These are phyloP conservation scores for Scaptodrosophila latifasciaeformis DNA, from an alignment of 2,888 invertebrate species.

Conservation along the genomic window DNA sequence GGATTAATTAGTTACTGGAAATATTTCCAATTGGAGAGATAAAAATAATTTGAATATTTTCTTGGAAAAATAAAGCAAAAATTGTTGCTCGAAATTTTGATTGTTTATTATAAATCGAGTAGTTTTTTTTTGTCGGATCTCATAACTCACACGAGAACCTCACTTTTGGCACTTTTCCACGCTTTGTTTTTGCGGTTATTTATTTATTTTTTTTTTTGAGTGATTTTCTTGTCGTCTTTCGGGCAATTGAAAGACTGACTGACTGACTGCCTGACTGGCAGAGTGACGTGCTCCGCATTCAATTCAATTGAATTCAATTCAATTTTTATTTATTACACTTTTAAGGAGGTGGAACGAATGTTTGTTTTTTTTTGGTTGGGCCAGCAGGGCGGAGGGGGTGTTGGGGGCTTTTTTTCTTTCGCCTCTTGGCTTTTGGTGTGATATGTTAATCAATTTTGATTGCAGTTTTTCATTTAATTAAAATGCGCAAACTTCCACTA, in stretches of 20 bases:
- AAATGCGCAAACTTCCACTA: slow-evolving; percentile 51
- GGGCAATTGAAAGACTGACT: slow-evolving; percentile 24
- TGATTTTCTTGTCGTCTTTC: slow-evolving; percentile 36
- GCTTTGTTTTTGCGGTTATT: slow-evolving; percentile 25
- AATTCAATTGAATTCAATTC: slow-evolving; percentile 17
- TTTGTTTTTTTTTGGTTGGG: too few relatives aligned
- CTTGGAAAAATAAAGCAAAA: too few relatives aligned
- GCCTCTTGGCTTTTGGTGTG: too few relatives aligned
- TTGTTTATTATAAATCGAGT: not conserved
- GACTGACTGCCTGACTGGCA: slow-evolving; percentile 26
- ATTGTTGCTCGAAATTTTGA: too few relatives aligned
- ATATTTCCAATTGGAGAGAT: too few relatives aligned
- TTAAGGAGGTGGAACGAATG: too few relatives aligned
- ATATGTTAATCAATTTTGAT: slow-evolving; percentile 57
- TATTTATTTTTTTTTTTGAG: slow-evolving; percentile 14
- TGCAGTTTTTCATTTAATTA: slow-evolving; percentile 53
- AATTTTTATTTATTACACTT: too few relatives aligned
- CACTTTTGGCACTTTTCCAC: slow-evolving; percentile 59
- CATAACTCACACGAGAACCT: slow-evolving; percentile 54
- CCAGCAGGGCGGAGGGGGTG: too few relatives aligned
- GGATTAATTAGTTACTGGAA: too few relatives aligned
- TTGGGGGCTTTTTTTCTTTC: too few relatives aligned
- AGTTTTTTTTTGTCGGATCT: not conserved
- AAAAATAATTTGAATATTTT: not conserved
- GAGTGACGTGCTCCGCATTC: slow-evolving; percentile 30